Evolutionary conservation across 1,140 invertebrate species (phyloP).

Genomic region (Mesaphorura yosii): DNA sequence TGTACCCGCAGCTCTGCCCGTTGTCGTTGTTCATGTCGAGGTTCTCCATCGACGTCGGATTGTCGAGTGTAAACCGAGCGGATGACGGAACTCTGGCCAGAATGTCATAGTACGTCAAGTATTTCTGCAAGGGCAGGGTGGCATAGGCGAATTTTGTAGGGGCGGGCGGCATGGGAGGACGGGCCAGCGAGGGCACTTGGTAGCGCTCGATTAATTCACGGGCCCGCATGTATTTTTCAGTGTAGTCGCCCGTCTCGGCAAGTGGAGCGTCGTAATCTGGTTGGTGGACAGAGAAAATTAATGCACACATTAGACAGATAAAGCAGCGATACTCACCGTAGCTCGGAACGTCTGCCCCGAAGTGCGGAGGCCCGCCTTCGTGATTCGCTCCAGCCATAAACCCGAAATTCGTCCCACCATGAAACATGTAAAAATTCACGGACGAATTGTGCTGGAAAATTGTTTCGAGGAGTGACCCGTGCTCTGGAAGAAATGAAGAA

Average conservation of each 20-base stretch:
- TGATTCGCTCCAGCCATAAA: constrained; percentile 52
- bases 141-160: constrained; percentile 34
- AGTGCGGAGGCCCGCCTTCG: constrained; percentile 23
- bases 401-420: constrained; percentile 46
- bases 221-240: constrained; percentile 19
- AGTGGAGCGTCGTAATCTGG: constrained; percentile 29
- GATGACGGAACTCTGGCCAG: constrained; percentile 14
- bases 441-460: constrained; percentile 36
- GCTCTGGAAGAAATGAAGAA: constrained; percentile 32
- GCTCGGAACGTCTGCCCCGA: constrained; percentile 44
- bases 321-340: constrained; percentile 39
- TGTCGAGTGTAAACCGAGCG: constrained; percentile 19
- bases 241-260: constrained; percentile 29
- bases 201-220: constrained; percentile 19
- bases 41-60: constrained; percentile 44
- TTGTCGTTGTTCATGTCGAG: constrained; percentile 41
- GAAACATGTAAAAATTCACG: constrained; percentile 45
- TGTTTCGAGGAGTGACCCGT: constrained; percentile 29
- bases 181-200: constrained; percentile 10
- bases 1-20: constrained; percentile 48
- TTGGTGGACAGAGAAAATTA: background rate
- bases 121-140: constrained; percentile 30
- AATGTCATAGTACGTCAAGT: constrained; percentile 31
- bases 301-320: background rate
- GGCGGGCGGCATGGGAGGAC: constrained; percentile 32